Evolutionary conservation across 2,797 vertebrate species (phyloP).

Genomic region (Macrochelys suwanniensis): DNA sequence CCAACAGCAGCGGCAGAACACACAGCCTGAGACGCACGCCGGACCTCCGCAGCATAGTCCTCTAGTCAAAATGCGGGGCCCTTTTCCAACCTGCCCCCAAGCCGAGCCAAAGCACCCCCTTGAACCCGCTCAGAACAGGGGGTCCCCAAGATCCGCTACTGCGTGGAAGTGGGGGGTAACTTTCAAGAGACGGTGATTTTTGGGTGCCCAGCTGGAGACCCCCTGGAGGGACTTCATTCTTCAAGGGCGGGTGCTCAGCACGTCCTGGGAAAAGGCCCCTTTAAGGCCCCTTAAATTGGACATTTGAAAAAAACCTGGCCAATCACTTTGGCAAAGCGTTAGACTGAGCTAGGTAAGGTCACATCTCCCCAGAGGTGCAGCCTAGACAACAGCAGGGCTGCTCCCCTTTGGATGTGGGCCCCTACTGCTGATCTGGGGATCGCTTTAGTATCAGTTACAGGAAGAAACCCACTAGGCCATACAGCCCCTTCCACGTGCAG

Average conservation of each 20-base stretch:
- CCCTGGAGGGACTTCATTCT: neutral
- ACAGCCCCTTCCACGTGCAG: neutral
- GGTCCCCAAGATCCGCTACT: neutral
- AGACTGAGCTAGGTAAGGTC: neutral
- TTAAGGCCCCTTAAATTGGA: too few species aligned
- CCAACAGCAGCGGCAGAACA: neutral
- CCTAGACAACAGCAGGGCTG: neutral
- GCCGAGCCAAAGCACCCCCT: neutral
- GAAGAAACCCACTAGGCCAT: too few species aligned
- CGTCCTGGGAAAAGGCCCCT: neutral
- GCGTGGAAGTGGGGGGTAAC: neutral
- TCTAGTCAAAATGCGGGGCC: neutral
- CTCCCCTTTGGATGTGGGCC: neutral
- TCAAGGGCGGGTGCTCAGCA: neutral
- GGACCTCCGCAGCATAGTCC: neutral
- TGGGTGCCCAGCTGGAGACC: neutral
- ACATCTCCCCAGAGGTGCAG: neutral
- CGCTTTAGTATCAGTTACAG: neutral
- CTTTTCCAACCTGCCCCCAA: neutral
- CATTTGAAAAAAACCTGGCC: neutral
- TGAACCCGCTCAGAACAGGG: neutral
- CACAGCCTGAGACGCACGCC: neutral
- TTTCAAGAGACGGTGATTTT: neutral
- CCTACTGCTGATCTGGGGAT: neutral
- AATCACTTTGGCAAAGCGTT: neutral